Conservation (phyloP, 2,888 invertebrate genomes). For the Euproctis similis region DNA sequence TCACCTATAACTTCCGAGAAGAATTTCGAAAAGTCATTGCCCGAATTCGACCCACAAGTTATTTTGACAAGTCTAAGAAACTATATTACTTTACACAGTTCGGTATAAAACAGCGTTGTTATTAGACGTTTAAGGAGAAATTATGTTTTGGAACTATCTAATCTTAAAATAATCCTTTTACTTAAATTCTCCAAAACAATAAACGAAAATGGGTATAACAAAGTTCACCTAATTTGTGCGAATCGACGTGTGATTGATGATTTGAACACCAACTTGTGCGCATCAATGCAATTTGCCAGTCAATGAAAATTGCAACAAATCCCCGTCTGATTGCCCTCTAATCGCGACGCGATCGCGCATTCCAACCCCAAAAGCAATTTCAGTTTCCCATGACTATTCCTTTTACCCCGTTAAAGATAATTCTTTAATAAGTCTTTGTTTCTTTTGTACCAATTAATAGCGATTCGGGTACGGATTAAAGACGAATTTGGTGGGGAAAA, state of each 20-base stretch:
- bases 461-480: conserved; percentile 54
- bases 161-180: no score
- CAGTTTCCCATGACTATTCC: conserved; percentile 67
- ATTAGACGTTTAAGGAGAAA: conserved; percentile 16
- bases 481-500: conserved; percentile 42
- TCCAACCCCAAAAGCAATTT: conserved; percentile 38
- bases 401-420: conserved; percentile 50
- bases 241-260: conserved; percentile 54
- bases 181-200: no score
- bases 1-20: no score
- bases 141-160: no score
- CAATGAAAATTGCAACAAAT: conserved; percentile 70
- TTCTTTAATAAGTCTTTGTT: conserved; percentile 39
- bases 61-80: no score
- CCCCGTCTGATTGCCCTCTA: conserved; percentile 61
- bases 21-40: no score
- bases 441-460: conserved; percentile 62
- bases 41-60: no score
- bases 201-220: no score
- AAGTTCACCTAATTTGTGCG: conserved; percentile 24
- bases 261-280: conserved; percentile 42
- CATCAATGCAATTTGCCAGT: conserved; percentile 66
- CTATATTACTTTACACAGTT: no score
- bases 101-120: no score
- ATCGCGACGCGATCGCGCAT: conserved; percentile 40